These are phyloP conservation scores for Chrysolina americana DNA, from an alignment of 2,888 invertebrate genomes.

Conservation along the genomic window DNA sequence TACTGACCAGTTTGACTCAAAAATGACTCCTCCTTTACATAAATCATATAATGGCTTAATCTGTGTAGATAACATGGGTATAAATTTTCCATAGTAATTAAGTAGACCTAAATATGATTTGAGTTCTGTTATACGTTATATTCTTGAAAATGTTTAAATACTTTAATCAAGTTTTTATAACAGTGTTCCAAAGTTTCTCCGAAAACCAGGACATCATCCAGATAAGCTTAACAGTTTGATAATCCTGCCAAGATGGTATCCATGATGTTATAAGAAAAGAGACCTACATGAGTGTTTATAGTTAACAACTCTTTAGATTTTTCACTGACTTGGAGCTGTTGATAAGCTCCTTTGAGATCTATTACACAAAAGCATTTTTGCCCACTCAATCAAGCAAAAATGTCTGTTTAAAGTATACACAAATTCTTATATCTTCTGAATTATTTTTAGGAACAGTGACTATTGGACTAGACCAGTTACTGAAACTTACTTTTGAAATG, in stretches of 20 bases:
- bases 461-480: constrained; percentile 55
- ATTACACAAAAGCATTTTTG: too few species aligned
- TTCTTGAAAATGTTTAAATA: constrained; percentile 9
- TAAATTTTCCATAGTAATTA: constrained; percentile 50
- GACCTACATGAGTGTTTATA: constrained; percentile 45
- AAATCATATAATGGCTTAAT: constrained; percentile 33
- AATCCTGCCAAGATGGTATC: neutral
- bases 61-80: constrained; percentile 48
- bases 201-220: constrained; percentile 36
- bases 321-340: constrained; percentile 51
- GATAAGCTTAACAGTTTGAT: neutral
- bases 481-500: constrained; percentile 36
- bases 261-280: constrained; percentile 12
- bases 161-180: constrained; percentile 20
- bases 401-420: constrained; percentile 56
- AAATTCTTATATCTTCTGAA: constrained; percentile 53
- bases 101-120: constrained; percentile 45
- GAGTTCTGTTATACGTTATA: constrained; percentile 39
- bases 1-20: constrained; percentile 21
- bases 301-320: constrained; percentile 49
- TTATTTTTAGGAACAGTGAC: constrained; percentile 58
- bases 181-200: constrained; percentile 21
- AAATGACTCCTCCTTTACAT: constrained; percentile 8
- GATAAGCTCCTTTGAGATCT: too few species aligned
- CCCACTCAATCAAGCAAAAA: too few species aligned